Percentiles rank a stretch among this genome's conserved stretches.
Conservation (phyloP, 2,888 invertebrate genomes). For the Drosophila bunnanda region DNA sequence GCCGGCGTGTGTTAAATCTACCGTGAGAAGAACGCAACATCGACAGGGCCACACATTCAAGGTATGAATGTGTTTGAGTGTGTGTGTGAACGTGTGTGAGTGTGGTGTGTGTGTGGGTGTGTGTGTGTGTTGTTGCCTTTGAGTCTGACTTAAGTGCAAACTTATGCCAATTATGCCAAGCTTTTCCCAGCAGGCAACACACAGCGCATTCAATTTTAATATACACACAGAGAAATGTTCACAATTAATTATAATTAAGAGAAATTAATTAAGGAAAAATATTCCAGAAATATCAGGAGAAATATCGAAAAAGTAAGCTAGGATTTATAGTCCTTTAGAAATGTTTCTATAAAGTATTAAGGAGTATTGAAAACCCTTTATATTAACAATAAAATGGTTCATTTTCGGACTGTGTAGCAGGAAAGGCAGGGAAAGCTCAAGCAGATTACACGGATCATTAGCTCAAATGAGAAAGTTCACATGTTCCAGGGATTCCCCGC, state of each 20-base stretch:
- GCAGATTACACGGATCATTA: conserved; percentile 76
- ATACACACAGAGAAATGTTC: background rate
- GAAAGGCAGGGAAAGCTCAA: conserved; percentile 31
- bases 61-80: background rate
- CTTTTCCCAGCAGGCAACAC: conserved; percentile 45
- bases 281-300: background rate
- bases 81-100: background rate
- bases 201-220: conserved; percentile 30
- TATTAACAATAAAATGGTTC: background rate
- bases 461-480: conserved; percentile 75
- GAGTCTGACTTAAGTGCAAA: conserved; percentile 74
- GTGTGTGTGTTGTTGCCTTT: conserved; percentile 29
- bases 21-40: conserved; percentile 50
- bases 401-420: conserved; percentile 1
- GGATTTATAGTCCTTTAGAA: background rate
- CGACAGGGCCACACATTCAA: conserved; percentile 6
- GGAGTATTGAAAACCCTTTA: background rate
- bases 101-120: background rate
- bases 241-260: background rate
- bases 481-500: conserved; percentile 44
- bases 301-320: background rate
- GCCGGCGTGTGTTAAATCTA: conserved; percentile 67
- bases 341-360: background rate
- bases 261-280: background rate
- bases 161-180: conserved; percentile 73